Conservation (phyloP, 2,888 invertebrate species). For the Drosophila histrio region DNA sequence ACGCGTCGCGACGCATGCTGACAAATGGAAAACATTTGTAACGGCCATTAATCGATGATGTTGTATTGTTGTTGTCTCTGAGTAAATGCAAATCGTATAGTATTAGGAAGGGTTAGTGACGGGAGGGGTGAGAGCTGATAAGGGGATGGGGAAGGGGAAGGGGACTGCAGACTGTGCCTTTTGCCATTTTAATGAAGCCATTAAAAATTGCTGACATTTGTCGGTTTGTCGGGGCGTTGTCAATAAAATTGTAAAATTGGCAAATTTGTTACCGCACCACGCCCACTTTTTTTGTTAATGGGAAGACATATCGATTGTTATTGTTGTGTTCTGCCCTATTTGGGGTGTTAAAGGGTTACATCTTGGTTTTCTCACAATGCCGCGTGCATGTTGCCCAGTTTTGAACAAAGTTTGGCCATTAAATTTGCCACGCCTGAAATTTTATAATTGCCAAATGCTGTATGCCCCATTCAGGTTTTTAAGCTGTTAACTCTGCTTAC, state of each 20-base stretch:
- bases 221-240: constrained; percentile 67
- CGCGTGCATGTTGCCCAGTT: constrained; percentile 45
- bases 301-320: constrained; percentile 39
- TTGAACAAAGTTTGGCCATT: constrained; percentile 68
- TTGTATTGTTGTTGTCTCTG: constrained; percentile 49
- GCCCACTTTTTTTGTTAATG: constrained; percentile 43
- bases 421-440: constrained; percentile 63
- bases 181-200: constrained; percentile 71
- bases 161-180: constrained; percentile 19
- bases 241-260: constrained; percentile 69
- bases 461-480: constrained; percentile 32
- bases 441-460: constrained; percentile 72
- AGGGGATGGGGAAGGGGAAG: background rate
- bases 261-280: constrained; percentile 49
- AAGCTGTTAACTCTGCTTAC: constrained; percentile 20
- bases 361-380: constrained; percentile 9
- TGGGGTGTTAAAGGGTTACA: constrained; percentile 37
- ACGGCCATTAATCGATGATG: constrained; percentile 77
- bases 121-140: background rate
- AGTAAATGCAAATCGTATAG: constrained; percentile 68
- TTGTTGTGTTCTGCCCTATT: constrained; percentile 9
- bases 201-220: constrained; percentile 78
- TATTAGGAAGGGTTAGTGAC: constrained; percentile 50
- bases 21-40: constrained; percentile 79
- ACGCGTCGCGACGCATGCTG: constrained; percentile 60